Evolutionary conservation across 2,113 vertebrate genomes (phyloP).

Genomic region (Mustela nigripes): DNA sequence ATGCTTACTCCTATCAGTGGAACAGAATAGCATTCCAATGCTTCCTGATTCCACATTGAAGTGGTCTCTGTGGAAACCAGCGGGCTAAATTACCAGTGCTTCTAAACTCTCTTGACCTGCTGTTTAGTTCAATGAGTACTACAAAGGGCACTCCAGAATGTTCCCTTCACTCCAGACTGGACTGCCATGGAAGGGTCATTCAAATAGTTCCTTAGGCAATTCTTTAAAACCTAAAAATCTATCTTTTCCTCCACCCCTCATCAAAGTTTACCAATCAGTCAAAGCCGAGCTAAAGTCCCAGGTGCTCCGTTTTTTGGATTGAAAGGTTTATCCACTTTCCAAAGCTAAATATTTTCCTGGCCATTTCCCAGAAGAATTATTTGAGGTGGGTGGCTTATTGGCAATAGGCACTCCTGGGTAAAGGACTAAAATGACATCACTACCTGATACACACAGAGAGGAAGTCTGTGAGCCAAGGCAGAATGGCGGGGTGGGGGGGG

Average conservation of each 20-base stretch:
- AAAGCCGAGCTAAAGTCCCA: not conserved
- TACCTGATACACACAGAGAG: not conserved
- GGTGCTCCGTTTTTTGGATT: not conserved
- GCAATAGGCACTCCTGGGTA: not conserved
- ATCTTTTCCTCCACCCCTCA: not conserved
- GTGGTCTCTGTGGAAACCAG: not conserved
- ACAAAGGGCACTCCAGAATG: not conserved
- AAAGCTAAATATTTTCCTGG: conserved; percentile 7
- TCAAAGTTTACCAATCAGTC: not conserved
- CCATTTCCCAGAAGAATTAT: not conserved
- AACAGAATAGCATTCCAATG: not conserved
- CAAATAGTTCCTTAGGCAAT: not conserved
- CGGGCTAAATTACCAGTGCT: not conserved
- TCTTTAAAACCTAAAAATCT: not conserved
- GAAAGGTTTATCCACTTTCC: not conserved
- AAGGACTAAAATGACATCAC: not conserved
- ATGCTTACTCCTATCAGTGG: not conserved
- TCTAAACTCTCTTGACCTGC: not conserved
- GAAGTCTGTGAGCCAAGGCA: not conserved
- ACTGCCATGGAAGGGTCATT: not conserved
- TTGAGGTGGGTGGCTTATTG: not conserved
- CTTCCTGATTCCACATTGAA: not conserved
- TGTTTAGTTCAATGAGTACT: not conserved
- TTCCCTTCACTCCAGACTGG: not conserved
- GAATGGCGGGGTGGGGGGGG: fast-evolving